phyloP scores from a whole-genome alignment of 2,888 invertebrate genomes.

The Drosophila eohydei region DNA sequence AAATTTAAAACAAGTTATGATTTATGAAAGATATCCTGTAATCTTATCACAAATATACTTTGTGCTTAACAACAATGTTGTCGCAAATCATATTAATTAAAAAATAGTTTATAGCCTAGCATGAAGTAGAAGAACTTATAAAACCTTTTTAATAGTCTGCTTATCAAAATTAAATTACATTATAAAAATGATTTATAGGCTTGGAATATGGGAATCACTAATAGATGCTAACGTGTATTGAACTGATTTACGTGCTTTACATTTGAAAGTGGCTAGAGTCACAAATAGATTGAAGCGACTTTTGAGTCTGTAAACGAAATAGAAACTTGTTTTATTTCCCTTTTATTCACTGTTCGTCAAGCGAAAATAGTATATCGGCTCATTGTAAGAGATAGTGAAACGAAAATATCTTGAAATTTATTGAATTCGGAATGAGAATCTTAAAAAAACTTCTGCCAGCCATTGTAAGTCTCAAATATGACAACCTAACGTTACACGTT shows the following conservation, averaged over 20 bases:
- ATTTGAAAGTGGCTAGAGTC: background rate
- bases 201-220: background rate
- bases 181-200: background rate
- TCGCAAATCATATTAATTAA: background rate
- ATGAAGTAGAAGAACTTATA: background rate
- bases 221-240: background rate
- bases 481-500: no score
- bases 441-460: no score
- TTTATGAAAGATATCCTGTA: constrained; percentile 4
- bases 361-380: background rate
- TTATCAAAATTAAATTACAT: constrained; percentile 3
- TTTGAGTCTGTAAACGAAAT: background rate
- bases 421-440: no score
- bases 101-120: background rate
- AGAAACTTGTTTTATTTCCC: background rate
- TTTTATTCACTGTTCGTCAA: background rate
- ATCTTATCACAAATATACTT: background rate
- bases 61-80: background rate
- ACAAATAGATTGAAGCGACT: background rate
- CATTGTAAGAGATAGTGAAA: background rate
- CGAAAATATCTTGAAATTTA: background rate
- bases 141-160: background rate
- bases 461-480: no score
- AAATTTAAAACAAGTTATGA: background rate
- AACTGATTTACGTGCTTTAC: background rate